Percentiles rank a stretch among this genome's conserved stretches.
These are phyloP conservation scores for Drosophila ficusphila DNA, from an alignment of 1,140 invertebrate species.

Conservation along the genomic window DNA sequence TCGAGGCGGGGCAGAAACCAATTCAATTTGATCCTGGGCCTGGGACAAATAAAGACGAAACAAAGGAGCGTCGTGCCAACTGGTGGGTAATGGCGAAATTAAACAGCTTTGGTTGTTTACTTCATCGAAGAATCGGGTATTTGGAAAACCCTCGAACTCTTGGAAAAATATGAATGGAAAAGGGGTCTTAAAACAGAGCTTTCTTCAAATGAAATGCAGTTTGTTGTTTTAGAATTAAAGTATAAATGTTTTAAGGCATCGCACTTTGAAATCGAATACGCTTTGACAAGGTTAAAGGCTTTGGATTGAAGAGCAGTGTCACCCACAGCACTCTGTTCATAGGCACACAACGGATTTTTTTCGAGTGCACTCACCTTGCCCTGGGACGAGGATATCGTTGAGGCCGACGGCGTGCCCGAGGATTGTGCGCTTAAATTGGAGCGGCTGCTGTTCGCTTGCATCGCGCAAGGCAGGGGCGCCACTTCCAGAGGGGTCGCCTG, in stretches of 20 bases:
- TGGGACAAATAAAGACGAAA: background rate
- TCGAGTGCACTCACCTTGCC: conserved; percentile 68
- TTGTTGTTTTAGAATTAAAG: too few relatives aligned
- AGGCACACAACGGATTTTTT: too few relatives aligned
- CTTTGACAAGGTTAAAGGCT: too few relatives aligned
- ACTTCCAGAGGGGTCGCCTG: conserved; percentile 30
- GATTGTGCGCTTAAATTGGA: conserved; percentile 83
- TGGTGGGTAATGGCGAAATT: background rate
- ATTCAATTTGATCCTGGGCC: background rate
- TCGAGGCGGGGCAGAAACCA: background rate
- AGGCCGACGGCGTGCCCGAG: conserved; percentile 82
- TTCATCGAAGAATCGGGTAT: too few relatives aligned
- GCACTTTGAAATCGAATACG: too few relatives aligned
- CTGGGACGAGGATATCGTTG: conserved; percentile 81
- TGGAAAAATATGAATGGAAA: too few relatives aligned
- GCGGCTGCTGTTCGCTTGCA: conserved; percentile 82
- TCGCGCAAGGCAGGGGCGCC: conserved; percentile 59
- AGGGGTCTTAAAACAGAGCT: too few relatives aligned
- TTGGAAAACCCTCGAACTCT: too few relatives aligned
- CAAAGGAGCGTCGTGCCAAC: background rate
- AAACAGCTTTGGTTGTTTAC: background rate
- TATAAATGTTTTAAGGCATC: too few relatives aligned
- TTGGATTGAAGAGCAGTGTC: too few relatives aligned
- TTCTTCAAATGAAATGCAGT: too few relatives aligned
- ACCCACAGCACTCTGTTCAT: too few relatives aligned